Evolutionary conservation across 2,113 vertebrate genomes (phyloP).

Genomic region (Heterocephalus glaber): DNA sequence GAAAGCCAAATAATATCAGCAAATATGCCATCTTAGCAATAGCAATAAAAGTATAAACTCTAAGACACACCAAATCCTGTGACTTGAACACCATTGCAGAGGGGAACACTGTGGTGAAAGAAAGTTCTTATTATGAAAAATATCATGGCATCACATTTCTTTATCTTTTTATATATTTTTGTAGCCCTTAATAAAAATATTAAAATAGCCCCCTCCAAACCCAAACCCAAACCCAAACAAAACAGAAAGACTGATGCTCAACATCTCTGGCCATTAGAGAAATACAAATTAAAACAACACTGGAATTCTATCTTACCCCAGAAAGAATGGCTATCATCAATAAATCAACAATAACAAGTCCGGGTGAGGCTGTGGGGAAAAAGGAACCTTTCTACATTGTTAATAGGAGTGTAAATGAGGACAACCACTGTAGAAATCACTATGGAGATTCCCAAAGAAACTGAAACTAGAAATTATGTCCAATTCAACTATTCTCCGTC

Average conservation of each 20-base stretch:
- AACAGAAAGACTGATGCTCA: not conserved
- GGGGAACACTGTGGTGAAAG: slow-evolving; percentile 83
- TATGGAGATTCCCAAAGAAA: not conserved
- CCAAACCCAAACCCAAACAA: not conserved
- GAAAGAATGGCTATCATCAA: not conserved
- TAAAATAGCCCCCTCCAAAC: slow-evolving; percentile 83
- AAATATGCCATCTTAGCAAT: not conserved
- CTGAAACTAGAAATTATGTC: not conserved
- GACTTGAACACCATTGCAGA: slow-evolving; percentile 85
- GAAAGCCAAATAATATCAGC: not conserved
- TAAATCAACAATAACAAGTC: not conserved
- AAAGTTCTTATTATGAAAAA: slow-evolving; percentile 83
- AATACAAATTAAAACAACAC: not conserved
- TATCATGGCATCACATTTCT: slow-evolving; percentile 84
- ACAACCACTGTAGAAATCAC: not conserved
- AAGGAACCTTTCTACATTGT: not conserved
- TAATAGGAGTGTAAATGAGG: not conserved
- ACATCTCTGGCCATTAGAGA: not conserved
- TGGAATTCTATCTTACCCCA: not conserved
- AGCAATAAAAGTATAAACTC: not conserved
- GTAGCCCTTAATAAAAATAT: slow-evolving; percentile 85
- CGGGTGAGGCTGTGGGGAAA: not conserved
- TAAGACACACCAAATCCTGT: slow-evolving; percentile 68
- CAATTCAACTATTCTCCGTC: not conserved
- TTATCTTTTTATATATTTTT: slow-evolving; percentile 87